Conservation (phyloP, 2,113 vertebrate species). For the Sitta europaea region DNA sequence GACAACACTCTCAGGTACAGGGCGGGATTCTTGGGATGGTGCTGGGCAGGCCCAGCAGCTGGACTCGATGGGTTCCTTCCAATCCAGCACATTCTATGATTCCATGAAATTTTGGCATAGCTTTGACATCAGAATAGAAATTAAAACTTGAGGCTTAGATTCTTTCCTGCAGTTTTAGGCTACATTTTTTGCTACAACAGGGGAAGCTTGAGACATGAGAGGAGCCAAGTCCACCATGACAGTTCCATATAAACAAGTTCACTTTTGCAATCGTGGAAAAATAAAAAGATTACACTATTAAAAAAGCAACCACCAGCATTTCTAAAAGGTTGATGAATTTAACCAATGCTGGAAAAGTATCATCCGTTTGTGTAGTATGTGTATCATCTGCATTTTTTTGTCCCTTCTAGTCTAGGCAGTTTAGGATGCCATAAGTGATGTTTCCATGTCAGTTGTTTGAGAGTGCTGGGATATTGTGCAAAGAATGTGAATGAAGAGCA, state of each 20-base stretch:
- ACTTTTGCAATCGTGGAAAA: background rate
- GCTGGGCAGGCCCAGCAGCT: background rate
- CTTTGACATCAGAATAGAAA: background rate
- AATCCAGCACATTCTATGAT: background rate
- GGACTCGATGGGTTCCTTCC: background rate
- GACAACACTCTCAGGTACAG: rapidly evolving
- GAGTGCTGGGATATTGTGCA: background rate
- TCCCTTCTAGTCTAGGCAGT: background rate
- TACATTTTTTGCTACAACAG: background rate
- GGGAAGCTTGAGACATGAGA: background rate
- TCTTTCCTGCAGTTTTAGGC: background rate
- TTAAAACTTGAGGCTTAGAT: background rate
- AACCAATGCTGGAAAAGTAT: background rate
- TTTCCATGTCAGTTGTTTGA: background rate
- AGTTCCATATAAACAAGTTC: background rate
- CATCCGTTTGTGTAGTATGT: background rate
- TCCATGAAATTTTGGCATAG: background rate
- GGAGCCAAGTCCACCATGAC: background rate
- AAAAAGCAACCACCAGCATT: background rate
- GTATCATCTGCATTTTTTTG: background rate
- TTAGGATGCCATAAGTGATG: background rate
- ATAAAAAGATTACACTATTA: background rate
- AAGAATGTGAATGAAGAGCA: background rate
- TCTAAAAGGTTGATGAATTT: background rate
- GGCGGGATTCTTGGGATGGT: background rate